Percentiles rank a stretch among this genome's conserved stretches.
phyloP scores from a whole-genome alignment of 2,888 invertebrate genomes.

The Crossocerus cetratus region DNA sequence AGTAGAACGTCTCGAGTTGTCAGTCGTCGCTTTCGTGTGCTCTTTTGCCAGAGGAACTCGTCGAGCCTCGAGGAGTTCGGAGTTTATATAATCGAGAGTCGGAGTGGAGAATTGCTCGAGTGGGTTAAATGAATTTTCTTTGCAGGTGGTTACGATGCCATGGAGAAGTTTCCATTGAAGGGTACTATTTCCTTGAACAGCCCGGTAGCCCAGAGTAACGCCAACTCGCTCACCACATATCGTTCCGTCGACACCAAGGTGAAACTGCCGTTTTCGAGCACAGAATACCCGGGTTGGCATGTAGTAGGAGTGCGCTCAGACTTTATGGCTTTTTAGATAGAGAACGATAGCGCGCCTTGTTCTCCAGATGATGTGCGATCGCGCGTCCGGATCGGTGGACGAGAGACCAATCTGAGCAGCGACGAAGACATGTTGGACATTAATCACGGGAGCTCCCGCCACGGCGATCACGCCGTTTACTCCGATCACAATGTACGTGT shows the following conservation, averaged over 20 bases:
- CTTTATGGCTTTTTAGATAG: slow-evolving; percentile 56
- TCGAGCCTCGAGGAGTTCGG: no score
- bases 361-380: slow-evolving; percentile 68
- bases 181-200: slow-evolving; percentile 72
- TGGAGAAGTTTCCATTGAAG: slow-evolving; percentile 87
- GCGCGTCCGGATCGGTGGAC: slow-evolving; percentile 63
- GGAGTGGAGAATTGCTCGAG: no score
- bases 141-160: slow-evolving; percentile 75
- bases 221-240: slow-evolving; percentile 71
- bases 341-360: slow-evolving; percentile 68
- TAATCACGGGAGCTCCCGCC: slow-evolving; percentile 69
- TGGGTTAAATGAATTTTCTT: no score
- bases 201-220: slow-evolving; percentile 66
- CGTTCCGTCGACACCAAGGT: slow-evolving; percentile 75
- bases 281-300: not conserved
- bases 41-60: no score
- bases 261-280: slow-evolving; percentile 20
- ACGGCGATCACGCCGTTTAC: slow-evolving; percentile 68
- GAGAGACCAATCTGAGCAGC: slow-evolving; percentile 70
- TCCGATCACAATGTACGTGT: slow-evolving; percentile 72
- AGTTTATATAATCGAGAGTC: no score
- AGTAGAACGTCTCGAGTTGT: no score
- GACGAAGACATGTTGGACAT: slow-evolving; percentile 75
- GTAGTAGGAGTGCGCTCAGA: not conserved
- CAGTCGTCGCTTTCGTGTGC: no score